Evolutionary conservation across 2,797 vertebrate genomes (phyloP).

Genomic region (Microctenopoma stevenorrisi): DNA sequence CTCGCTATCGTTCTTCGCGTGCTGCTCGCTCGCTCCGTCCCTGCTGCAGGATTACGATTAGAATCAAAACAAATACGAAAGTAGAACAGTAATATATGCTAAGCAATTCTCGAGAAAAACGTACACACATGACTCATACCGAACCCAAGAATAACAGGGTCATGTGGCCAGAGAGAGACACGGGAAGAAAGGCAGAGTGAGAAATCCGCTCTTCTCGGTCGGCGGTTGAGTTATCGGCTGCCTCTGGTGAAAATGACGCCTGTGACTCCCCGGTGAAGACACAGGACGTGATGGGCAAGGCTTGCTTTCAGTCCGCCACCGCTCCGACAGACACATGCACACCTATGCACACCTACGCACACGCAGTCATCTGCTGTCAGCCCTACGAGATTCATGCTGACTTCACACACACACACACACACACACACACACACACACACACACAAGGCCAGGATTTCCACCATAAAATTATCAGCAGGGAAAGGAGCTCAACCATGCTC

Average conservation of each 20-base stretch:
- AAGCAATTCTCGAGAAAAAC: conserved; percentile 37
- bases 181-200: conserved; percentile 24
- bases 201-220: conserved; percentile 43
- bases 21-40: conserved; percentile 2
- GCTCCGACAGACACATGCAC: conserved; percentile 22
- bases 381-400: conserved; percentile 7
- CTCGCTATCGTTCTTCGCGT: conserved; percentile 21
- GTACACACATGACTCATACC: conserved; percentile 38
- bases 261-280: conserved; percentile 70
- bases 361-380: conserved; percentile 14
- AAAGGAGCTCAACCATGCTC: conserved; percentile 36
- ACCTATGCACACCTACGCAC: neutral
- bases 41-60: conserved; percentile 19
- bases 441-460: conserved; percentile 68
- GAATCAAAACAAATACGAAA: conserved; percentile 29
- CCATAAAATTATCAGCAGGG: conserved; percentile 64
- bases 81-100: conserved; percentile 4
- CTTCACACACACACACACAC: conserved; percentile 26
- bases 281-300: conserved; percentile 78
- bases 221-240: conserved; percentile 46
- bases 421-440: conserved; percentile 37
- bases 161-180: conserved; percentile 15
- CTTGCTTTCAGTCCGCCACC: conserved; percentile 75
- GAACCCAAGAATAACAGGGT: conserved; percentile 8
- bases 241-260: conserved; percentile 58